Base-by-base conservation (phyloP, 2,888 invertebrate genomes). In the Hydraecia micacea region DNA sequence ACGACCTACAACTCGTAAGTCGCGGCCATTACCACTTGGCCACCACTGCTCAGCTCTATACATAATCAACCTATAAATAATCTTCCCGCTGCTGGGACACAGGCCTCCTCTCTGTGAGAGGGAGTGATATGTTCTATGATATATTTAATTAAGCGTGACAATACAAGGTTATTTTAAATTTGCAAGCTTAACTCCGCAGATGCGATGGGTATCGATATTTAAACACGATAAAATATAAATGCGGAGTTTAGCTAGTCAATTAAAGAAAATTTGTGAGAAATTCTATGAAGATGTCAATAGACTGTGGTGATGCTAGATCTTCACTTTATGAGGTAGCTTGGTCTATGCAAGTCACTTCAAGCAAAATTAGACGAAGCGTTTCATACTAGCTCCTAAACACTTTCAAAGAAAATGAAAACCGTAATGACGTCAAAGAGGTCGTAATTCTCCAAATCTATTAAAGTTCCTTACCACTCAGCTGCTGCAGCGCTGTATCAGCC, bases 381-480 rank as follows among this genome's bases (percentile, higher is more conserved):
- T 80, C 39, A 72, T 1, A 25, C 25, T 21, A 9, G 21, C 66
- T 62, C 58, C 21, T 71, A 65, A 83, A 66, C 79, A 52, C 79
- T 78, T 28, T 36, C 77, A 58, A 36, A 83, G 71, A 60, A 81
- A 77, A 81, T 81, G 42, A 78, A 83, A 78, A 60, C 52, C 65
- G 36, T 28, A 21, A 25, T 46, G 65, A 78, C 60, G 60, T 72
- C 80, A 83, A 80, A 76, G 36, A 76, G 55, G 66, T 74, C 84
- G 84, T 73, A 73, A 83, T 77, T 80, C 84, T 66, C 32, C 25
- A 72, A 85, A 86, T 86, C 82, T 85, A 72, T 83, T 85, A 85
- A 86, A 80, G 74, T 73, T 83, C 36, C 72, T 78, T 28, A 63
- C 73, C 73, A 83, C 70, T 86, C 80, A 80, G 80, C 80, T 65